Evolutionary conservation across 2,888 invertebrate genomes (phyloP).

Genomic region (Ischnura elegans): DNA sequence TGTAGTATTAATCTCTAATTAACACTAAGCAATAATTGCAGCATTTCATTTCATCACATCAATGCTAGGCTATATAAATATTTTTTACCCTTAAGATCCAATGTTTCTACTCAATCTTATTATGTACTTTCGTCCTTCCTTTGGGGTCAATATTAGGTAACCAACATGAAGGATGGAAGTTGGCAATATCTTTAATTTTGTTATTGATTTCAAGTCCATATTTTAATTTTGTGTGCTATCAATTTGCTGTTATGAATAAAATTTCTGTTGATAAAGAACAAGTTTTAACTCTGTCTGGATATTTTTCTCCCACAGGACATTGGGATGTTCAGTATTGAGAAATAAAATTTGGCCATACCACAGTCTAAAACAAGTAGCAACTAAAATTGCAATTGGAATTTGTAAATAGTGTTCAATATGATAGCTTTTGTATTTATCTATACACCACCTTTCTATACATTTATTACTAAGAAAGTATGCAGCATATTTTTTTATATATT

Average conservation of each 20-base stretch:
- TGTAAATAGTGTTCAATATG: not conserved
- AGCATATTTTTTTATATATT: constrained; percentile 7
- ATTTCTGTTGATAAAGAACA: not conserved
- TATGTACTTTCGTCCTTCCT: no score
- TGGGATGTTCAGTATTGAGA: constrained; percentile 51
- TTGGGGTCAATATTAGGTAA: no score
- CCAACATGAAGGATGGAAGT: no score
- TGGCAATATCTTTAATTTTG: not conserved
- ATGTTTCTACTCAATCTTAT: no score
- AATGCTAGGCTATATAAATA: no score
- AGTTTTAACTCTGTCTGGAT: not conserved
- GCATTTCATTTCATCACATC: no score
- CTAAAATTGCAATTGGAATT: not conserved
- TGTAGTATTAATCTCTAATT: no score
- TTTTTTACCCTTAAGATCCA: no score
- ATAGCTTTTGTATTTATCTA: not conserved
- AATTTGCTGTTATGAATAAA: not conserved
- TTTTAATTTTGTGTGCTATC: not conserved
- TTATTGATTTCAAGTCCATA: not conserved
- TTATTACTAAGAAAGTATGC: not conserved
- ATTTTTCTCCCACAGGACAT: constrained; percentile 38
- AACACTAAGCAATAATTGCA: no score
- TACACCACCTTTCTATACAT: not conserved
- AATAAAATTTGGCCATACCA: not conserved
- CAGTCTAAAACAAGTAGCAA: not conserved